Evolutionary conservation across 2,888 invertebrate genomes (phyloP), one percentile per base, ranked within the genome.

Genomic region (Conus canariensis): DNA sequence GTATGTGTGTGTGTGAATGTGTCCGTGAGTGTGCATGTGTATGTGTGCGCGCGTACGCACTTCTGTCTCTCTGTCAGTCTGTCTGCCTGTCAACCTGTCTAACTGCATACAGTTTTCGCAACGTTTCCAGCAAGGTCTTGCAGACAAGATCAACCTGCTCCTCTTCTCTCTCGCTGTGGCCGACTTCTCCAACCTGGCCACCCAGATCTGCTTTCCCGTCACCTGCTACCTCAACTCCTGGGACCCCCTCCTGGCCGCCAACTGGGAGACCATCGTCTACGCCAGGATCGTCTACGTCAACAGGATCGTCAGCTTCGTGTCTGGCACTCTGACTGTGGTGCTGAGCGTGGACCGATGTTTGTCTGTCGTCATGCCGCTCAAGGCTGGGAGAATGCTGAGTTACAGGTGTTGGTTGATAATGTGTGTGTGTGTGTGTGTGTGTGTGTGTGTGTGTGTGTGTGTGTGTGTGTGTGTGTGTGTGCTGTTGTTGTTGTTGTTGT

Each of bases 161-260:
- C 82, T 83, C 22, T 83, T 83, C 82, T 83, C 19, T 8, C 82
- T 83, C 58, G 82, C 82, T 2, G 82, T 83, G 82, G 82, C 82
- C 4, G 82, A 83, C 58, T 25, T 83, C 19, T 9, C 22, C 82
- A 83, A 56, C 56, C 82, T 83, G 4, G 56, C 12, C 7, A 22
- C 56, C 82, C 82, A 83, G 82, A 16, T 22, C 5, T 22, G 16
- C 19, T 12, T 83, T 56, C 16, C 9, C 16, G 19, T 16, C 2
- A 19, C 8, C 22, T 83, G 82, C 22, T 83, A 83, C 58, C n/a
- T 83, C 8, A 6, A 9, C 25, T 16, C 70, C n/a, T 19, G 10
- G 80, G 82, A 56, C 22, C 16, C 6, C 8, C 9, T 83, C 7
- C 30, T 19, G 8, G 22, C 19, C 56, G 25, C 14, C 56, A 83